Conservation (phyloP, 2,113 vertebrate genomes). For the Dasypus novemcinctus region DNA sequence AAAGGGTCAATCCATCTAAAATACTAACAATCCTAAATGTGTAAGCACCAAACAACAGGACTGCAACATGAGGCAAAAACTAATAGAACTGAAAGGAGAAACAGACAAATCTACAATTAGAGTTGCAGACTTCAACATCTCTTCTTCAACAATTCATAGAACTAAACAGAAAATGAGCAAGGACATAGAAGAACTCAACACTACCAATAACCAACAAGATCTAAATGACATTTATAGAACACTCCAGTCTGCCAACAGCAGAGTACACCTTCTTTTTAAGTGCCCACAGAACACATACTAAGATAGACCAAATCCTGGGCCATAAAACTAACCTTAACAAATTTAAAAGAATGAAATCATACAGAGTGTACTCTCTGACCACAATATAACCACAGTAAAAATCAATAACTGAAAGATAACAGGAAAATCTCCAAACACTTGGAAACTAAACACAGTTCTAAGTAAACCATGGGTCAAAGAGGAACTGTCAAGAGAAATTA, state of each 20-base stretch:
- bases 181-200: not conserved
- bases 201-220: not conserved
- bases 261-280: too few relatives aligned
- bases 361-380: not conserved
- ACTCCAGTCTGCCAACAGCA: too few relatives aligned
- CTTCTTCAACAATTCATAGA: not conserved
- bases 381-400: conserved; percentile 20
- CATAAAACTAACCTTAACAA: not conserved
- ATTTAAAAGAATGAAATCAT: not conserved
- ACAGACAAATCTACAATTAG: not conserved
- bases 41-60: not conserved
- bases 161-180: not conserved
- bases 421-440: not conserved
- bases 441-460: conserved; percentile 28
- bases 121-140: not conserved
- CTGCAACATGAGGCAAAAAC: conserved; percentile 24
- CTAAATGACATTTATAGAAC: too few relatives aligned
- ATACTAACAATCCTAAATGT: too few relatives aligned
- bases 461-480: not conserved
- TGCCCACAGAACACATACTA: too few relatives aligned
- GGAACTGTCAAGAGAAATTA: not conserved
- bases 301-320: too few relatives aligned
- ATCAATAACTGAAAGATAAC: not conserved
- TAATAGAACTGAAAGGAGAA: not conserved
- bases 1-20: not conserved